Base-by-base conservation (phyloP, 2,888 invertebrate species). In the Carcina quercana region DNA sequence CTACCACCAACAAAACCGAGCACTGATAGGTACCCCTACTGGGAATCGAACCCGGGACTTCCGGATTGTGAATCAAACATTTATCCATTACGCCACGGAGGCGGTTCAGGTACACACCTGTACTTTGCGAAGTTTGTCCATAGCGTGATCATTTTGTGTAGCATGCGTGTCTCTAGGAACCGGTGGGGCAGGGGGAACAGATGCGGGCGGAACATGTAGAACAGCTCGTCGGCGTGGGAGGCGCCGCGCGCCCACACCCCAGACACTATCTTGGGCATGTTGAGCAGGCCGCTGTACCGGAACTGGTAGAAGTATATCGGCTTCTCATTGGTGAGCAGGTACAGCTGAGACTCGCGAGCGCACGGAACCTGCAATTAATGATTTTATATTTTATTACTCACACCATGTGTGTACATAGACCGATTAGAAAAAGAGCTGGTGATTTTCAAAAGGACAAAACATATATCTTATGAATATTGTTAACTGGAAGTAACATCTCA, bases 71-170 rank as follows among this genome's bases (percentile, higher is more conserved):
- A n/a, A n/a, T n/a, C n/a, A n/a, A n/a, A n/a, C n/a, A n/a, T n/a
- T n/a, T n/a, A n/a, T n/a, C n/a, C n/a, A n/a, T n/a, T n/a, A n/a
- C n/a, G n/a, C n/a, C n/a, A n/a, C n/a, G n/a, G n/a, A n/a, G n/a
- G n/a, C n/a, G n/a, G n/a, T n/a, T n/a, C 5, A 17, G 7, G 17
- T 17, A 17, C 8, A 22, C 20, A 50, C 83, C 69, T 59, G 44
- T 68, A 75, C 43, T 83, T 83, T 2, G 83, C 83, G 34, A 83
- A 83, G 49, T 83, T 83, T 0, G 82, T 82, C 82, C 82, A 83
- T 43, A 83, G 45, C 4, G 67, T 71, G 14, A 79, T 65, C 75
- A 83, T 76, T 2, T 68, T 53, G 22, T 53, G 50, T 26, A 73
- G 65, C 75, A 79, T 79, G 2, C 42, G 39, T 7, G 43, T 50